Evolutionary conservation across 1,140 invertebrate species (phyloP), one percentile per base, ranked within the genome.

Genomic region (Temnothorax curvispinosus): DNA sequence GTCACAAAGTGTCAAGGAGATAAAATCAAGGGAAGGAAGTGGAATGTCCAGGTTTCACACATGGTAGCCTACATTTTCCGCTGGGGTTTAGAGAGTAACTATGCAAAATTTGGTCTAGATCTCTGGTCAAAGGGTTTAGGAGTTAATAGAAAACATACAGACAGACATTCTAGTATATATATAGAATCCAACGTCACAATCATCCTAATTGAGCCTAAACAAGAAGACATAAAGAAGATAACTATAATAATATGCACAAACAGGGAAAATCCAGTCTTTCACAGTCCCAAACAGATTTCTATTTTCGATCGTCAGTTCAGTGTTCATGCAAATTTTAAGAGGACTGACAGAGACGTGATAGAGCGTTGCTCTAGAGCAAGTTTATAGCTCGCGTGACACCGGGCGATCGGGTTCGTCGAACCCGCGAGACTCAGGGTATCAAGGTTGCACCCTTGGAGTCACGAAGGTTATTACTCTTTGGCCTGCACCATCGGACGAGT

Each of bases 371-470:
- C 41, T 74, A 50, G 27, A 71, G n/a, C 69, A n/a, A 8, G 27
- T 74, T 47, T 74, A 62, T 15, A 62, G 69, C 27, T 84, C 56
- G 69, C 80, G 80, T 84, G 80, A 84, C 80, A 74, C 47, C 1
- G 4, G 15, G 6, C 32, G 44, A 60, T 41, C 27, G 8, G 18
- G 85, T 86, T 86, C 75, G 21, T 67, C 85, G 76, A 82, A 78
- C 85, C 44, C 21, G 3, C 38, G 41, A 15, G 75, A 58, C 47
- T 47, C 64, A 5, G n/a, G 69, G 41, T 47, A 69, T 32, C 77
- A 86, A 86, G 64, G 85, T 86, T 78, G n/a, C n/a, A 81, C 41
- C 77, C 85, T 81, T 86, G 44, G 72, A 78, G 21, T 65, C 74
- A 64, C 72, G 74, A 78, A 85, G 82, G 38, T 27, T 47, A 60